These are phyloP conservation scores for Pristionchus maxplancki DNA, from an alignment of 2,888 invertebrate species.

Conservation along the genomic window DNA sequence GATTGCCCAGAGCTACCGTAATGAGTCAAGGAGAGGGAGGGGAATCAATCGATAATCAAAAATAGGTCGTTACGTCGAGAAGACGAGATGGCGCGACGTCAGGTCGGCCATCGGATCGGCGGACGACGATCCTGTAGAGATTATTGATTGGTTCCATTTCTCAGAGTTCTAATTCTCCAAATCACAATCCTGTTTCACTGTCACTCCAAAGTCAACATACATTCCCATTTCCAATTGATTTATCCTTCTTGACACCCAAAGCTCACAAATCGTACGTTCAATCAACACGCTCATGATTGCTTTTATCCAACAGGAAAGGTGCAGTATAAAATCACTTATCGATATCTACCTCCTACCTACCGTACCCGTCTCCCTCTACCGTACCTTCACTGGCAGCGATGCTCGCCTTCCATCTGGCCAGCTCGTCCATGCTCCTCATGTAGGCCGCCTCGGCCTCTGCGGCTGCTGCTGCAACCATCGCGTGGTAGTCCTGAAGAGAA, in stretches of 20 bases:
- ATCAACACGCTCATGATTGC: no score
- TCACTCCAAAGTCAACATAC: neutral
- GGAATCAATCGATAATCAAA: neutral
- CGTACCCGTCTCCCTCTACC: neutral
- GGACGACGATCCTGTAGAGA: neutral
- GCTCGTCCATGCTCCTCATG: conserved; percentile 34
- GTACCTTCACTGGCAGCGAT: conserved; percentile 36
- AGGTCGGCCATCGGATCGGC: conserved; percentile 22
- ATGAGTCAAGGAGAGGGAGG: neutral
- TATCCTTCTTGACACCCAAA: no score
- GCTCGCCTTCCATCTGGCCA: conserved; percentile 50
- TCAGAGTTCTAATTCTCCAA: neutral
- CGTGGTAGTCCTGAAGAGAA: conserved; percentile 23
- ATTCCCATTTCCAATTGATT: no score
- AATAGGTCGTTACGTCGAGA: neutral
- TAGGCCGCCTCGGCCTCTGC: conserved; percentile 43
- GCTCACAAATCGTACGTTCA: no score
- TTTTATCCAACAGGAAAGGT: no score
- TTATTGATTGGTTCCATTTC: neutral
- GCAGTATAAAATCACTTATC: no score
- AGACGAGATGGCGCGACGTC: conserved; percentile 25
- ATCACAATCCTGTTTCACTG: neutral
- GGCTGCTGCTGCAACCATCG: conserved; percentile 23
- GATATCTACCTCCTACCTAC: neutral
- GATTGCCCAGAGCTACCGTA: neutral